Percentiles rank a stretch among this genome's conserved stretches.
These are phyloP conservation scores for Melolontha melolontha DNA, from an alignment of 2,888 invertebrate genomes.

Conservation along the genomic window DNA sequence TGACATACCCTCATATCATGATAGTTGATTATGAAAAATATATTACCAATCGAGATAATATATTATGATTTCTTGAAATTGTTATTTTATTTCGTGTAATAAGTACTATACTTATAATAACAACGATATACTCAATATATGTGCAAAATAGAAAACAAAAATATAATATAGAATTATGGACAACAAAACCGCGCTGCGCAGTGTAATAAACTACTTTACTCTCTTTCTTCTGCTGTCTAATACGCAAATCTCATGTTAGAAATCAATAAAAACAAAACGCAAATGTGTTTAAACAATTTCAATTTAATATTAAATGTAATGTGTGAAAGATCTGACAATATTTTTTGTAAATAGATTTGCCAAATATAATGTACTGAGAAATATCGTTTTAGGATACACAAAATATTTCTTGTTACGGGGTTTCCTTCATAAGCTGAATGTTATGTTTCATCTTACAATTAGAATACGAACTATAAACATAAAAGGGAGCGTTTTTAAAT, in stretches of 20 bases:
- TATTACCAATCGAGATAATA: constrained; percentile 3
- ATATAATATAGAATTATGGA: constrained; percentile 46
- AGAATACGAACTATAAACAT: too few species aligned
- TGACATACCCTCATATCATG: constrained; percentile 12
- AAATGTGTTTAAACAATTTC: background rate
- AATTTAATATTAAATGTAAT: too few species aligned
- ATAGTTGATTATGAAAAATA: background rate
- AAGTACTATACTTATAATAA: constrained; percentile 54
- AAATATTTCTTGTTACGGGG: too few species aligned
- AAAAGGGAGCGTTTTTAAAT: too few species aligned
- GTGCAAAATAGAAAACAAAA: constrained; percentile 54
- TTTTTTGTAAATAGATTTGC: too few species aligned
- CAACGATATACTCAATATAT: constrained; percentile 57
- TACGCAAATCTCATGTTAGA: background rate
- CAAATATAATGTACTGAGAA: too few species aligned
- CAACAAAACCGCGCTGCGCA: constrained; percentile 47
- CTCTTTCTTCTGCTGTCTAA: constrained; percentile 26
- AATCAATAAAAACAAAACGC: background rate
- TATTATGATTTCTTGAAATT: constrained; percentile 2
- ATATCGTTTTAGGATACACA: too few species aligned
- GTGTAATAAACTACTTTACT: constrained; percentile 47
- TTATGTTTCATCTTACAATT: too few species aligned
- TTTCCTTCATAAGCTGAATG: too few species aligned
- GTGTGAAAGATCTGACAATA: too few species aligned
- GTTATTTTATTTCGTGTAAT: constrained; percentile 11